Conservation (phyloP, 1,140 invertebrate species). For the Papilio xuthus region DNA sequence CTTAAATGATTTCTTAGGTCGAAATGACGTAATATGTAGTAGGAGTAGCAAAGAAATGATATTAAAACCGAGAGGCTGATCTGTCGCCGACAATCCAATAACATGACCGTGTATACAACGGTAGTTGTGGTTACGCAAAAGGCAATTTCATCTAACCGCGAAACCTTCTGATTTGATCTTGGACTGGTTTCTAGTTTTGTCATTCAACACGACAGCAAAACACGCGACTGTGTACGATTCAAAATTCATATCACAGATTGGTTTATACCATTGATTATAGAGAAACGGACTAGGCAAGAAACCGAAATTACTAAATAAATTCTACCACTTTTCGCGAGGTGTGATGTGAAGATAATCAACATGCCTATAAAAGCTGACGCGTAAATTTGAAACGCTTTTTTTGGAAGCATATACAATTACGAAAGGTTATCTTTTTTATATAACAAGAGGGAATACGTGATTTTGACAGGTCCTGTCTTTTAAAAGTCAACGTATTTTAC, state of each 20-base stretch:
- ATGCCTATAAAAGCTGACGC: background rate
- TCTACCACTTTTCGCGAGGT: no score
- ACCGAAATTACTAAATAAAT: background rate
- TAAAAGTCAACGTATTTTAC: background rate
- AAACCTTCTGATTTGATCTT: conserved; percentile 63
- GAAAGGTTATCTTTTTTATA: background rate
- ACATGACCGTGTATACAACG: background rate
- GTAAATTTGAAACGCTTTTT: background rate
- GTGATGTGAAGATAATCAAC: no score
- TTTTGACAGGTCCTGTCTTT: background rate
- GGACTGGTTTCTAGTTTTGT: conserved; percentile 61
- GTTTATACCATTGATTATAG: background rate
- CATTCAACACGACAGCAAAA: conserved; percentile 39
- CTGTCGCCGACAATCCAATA: background rate
- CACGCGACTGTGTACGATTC: background rate
- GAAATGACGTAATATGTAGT: background rate
- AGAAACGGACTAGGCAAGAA: background rate
- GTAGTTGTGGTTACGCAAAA: conserved; percentile 54
- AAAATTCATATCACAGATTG: conserved; percentile 23
- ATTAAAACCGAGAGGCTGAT: background rate
- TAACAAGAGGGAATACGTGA: background rate
- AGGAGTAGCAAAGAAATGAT: background rate
- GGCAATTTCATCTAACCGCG: conserved; percentile 49
- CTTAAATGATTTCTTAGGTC: no score
- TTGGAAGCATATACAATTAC: no score